Evolutionary conservation across 2,888 invertebrate genomes (phyloP), one percentile per base, ranked within the genome.

Genomic region (Philereme vetulata): DNA sequence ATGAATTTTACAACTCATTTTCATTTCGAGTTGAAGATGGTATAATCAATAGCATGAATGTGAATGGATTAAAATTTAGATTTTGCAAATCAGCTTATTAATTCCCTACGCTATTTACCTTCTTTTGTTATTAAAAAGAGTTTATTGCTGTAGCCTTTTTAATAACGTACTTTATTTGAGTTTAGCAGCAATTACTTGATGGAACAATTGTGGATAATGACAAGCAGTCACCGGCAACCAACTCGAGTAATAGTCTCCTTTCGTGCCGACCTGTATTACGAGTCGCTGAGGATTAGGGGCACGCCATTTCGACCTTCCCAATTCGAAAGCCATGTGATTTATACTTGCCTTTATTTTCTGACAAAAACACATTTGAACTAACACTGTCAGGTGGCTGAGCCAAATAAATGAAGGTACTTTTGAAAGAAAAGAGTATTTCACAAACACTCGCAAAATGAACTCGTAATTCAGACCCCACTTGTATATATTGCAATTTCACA

Each of bases 241-340:
- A 66, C 64, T 68, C 64, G 67, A 73, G 74, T 81, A 85, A 85
- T 86, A 77, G 81, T 74, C 76, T 70, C 76, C 72, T 86, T 79
- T 79, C 85, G 82, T 86, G 86, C 74, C 81, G 74, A 72, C 62
- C 65, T 71, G 72, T 77, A 84, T 84, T 83, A 82, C 71, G 72
- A 72, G 68, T 67, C 69, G 72, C 67, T 66, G 71, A 72, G 76
- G 77, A 81, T 80, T 75, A 71, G 68, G 68, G 72, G 72, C 80
- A 81, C 80, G 82, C 77, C 70, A 81, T 74, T 72, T 72, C 70
- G 64, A 66, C 76, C 76, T 80, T 80, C 72, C 62, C 67, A 64
- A 70, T 74, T 72, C 60, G 51, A 64, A 71, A 72, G 70, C 68
- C 67, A 72, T 71, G 76, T 74, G 72, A 74, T 74, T 75, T 75